phyloP scores from a whole-genome alignment of 2,888 invertebrate species.

The Cepaea hortensis region DNA sequence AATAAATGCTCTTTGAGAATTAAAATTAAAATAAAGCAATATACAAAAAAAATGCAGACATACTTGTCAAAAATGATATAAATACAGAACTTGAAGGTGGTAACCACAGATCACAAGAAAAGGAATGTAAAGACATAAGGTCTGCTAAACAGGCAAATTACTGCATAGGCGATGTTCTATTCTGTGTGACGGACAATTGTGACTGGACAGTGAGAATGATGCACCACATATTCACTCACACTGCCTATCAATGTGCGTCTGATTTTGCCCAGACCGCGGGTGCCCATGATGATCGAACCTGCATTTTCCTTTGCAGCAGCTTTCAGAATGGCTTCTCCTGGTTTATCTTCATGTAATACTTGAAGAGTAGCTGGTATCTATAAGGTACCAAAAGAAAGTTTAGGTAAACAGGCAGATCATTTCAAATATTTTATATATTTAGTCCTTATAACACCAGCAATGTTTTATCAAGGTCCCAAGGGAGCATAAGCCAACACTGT shows the following conservation, averaged over 20 bases:
- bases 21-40: no score
- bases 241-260: conserved; percentile 51
- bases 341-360: conserved; percentile 42
- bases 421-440: background rate
- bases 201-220: conserved; percentile 49
- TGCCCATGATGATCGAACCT: conserved; percentile 44
- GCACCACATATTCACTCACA: conserved; percentile 51
- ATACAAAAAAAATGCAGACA: no score
- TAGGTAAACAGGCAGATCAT: background rate
- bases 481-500: no score
- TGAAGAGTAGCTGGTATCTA: conserved; percentile 32
- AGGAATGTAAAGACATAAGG: no score
- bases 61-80: no score
- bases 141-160: no score
- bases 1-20: no score
- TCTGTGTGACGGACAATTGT: conserved; percentile 39
- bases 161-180: background rate
- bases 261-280: conserved; percentile 48
- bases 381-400: background rate
- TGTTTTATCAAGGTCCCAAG: no score
- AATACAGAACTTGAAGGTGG: no score
- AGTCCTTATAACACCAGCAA: no score
- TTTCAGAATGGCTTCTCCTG: conserved; percentile 45
- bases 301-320: conserved; percentile 39
- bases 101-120: no score